A percentile compares a stretch with the other conserved stretches of the same genome.
These are phyloP conservation scores for Drosophila kepulauana DNA, from an alignment of 1,140 invertebrate genomes.

Conservation along the genomic window DNA sequence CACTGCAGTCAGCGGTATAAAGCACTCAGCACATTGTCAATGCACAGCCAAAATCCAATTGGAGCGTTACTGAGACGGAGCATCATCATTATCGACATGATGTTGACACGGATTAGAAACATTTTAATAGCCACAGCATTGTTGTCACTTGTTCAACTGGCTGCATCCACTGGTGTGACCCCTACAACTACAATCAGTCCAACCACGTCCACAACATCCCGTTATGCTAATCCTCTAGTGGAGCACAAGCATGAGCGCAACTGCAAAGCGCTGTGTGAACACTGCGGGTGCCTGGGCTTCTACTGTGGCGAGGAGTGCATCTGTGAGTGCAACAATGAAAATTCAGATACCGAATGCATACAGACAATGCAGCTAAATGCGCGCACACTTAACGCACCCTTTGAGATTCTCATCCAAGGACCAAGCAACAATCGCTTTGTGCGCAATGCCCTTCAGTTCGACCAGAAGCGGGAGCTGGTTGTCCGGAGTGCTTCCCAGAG, in stretches of 20 bases:
- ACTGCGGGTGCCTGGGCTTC: conserved; percentile 81
- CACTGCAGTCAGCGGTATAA: conserved; percentile 74
- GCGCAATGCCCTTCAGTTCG: conserved; percentile 76
- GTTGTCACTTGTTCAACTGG: conserved; percentile 39
- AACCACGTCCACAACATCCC: conserved; percentile 15
- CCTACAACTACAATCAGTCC: conserved; percentile 22
- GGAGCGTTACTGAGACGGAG: conserved; percentile 27
- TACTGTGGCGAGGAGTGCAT: conserved; percentile 84
- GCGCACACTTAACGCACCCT: conserved; percentile 59
- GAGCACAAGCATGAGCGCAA: conserved; percentile 67
- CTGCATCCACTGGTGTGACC: conserved; percentile 8
- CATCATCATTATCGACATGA: conserved; percentile 23
- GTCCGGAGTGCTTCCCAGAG: conserved; percentile 16
- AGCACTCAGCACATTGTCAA: conserved; percentile 35
- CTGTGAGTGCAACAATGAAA: conserved; percentile 81
- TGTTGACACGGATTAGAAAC: conserved; percentile 45
- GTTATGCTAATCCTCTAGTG: conserved; percentile 50
- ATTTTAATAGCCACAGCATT: conserved; percentile 29
- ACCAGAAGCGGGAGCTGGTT: conserved; percentile 55
- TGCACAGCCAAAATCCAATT: conserved; percentile 54
- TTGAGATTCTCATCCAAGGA: conserved; percentile 80
- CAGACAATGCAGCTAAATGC: conserved; percentile 75
- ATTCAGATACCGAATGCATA: conserved; percentile 77
- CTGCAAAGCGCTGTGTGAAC: conserved; percentile 77
- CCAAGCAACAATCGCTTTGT: conserved; percentile 77